Conservation (phyloP, 2,888 invertebrate species). For the Aporophyla lueneburgensis region DNA sequence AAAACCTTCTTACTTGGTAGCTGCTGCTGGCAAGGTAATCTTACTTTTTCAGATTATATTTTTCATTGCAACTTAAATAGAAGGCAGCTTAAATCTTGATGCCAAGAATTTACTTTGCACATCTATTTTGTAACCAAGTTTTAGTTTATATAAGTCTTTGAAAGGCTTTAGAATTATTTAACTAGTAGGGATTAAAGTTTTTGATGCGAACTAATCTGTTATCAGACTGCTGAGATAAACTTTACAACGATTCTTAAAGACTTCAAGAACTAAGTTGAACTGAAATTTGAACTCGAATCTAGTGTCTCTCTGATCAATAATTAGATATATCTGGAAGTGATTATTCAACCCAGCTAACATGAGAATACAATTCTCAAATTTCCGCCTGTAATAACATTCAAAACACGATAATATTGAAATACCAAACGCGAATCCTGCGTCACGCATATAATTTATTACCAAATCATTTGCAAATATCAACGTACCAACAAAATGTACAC, state of each 20-base stretch:
- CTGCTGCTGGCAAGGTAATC: neutral
- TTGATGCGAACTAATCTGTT: constrained; percentile 52
- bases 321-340: neutral
- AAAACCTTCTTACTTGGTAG: neutral
- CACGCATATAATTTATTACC: constrained; percentile 34
- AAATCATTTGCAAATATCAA: constrained; percentile 65
- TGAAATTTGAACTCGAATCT: neutral
- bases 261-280: constrained; percentile 25
- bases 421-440: constrained; percentile 5
- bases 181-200: constrained; percentile 55
- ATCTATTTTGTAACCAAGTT: constrained; percentile 13
- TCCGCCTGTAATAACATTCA: constrained; percentile 11
- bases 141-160: constrained; percentile 39
- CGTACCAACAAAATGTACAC: constrained; percentile 63
- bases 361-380: neutral
- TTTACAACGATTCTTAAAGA: constrained; percentile 41
- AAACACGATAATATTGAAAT: constrained; percentile 10
- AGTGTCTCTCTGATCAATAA: neutral
- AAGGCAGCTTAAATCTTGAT: constrained; percentile 17
- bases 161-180: constrained; percentile 28
- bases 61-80: neutral
- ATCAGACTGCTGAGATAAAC: constrained; percentile 53
- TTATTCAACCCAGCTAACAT: neutral
- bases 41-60: neutral
- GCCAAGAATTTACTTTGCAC: constrained; percentile 27